These are phyloP conservation scores for Parauchenoglanis punctatus DNA, from an alignment of 2,797 vertebrate species.

Conservation along the genomic window DNA sequence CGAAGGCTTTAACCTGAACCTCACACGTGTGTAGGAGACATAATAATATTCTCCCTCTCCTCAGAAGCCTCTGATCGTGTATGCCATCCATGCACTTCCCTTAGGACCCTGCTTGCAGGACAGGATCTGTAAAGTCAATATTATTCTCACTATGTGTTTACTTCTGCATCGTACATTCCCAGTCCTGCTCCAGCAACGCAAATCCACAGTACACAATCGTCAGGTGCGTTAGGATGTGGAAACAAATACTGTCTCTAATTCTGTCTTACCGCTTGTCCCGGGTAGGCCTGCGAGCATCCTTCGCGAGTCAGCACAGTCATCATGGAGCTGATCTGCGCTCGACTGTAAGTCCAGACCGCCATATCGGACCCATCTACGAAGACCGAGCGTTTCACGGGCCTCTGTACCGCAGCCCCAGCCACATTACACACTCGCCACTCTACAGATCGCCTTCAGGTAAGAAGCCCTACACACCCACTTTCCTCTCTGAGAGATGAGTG, in stretches of 20 bases:
- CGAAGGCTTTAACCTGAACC: conserved; percentile 41
- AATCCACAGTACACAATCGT: background rate
- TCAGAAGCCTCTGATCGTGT: background rate
- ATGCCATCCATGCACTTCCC: background rate
- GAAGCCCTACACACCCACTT: conserved; percentile 13
- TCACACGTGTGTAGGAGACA: background rate
- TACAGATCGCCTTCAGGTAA: conserved; percentile 89
- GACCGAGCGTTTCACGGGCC: conserved; percentile 90
- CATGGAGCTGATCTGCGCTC: conserved; percentile 88
- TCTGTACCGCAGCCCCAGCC: conserved; percentile 86
- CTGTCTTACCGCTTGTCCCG: background rate
- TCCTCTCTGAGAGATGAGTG: background rate
- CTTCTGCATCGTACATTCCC: background rate
- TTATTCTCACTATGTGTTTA: background rate
- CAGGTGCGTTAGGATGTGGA: background rate
- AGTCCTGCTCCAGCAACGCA: background rate
- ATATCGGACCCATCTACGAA: conserved; percentile 96
- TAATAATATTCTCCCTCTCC: background rate
- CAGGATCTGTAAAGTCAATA: background rate
- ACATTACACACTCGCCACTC: conserved; percentile 82
- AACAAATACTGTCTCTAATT: background rate
- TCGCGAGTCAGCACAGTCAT: conserved; percentile 92
- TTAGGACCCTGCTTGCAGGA: background rate
- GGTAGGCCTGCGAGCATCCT: conserved; percentile 88
- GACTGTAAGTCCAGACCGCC: conserved; percentile 87